Base-by-base conservation (phyloP, 2,797 vertebrate genomes). In the Sebastes nivosus region DNA sequence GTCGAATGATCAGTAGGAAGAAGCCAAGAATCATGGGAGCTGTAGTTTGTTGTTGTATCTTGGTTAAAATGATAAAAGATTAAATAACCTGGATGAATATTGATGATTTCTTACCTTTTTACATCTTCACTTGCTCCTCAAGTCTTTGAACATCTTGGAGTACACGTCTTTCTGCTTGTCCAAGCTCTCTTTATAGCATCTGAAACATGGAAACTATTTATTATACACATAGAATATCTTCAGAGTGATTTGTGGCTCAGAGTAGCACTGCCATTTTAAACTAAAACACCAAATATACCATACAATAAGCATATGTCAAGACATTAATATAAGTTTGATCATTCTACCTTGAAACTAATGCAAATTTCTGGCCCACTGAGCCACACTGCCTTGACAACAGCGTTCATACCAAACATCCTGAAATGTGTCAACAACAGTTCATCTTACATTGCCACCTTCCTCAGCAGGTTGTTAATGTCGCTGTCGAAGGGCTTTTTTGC, bases 381-480 rank as follows among this genome's bases (percentile, higher is more conserved):
- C 16, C 42, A 46, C 42, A 46, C 50, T n/a, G 50, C 50, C 50
- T n/a, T 10, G 10, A 52, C 27, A 18, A 14, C 5, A n/a, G n/a
- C 22, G 11, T 34, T 71, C 13, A 59, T n/a, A 30, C 12, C 22
- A 38, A 77, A 68, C 12, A 1, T 20, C n/a, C 13, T 46, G 9
- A 74, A 74, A 55, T 27, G 30, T 72, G n/a, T n/a, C 29, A 59
- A 29, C 57, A 18, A 52, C 50, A 25, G 30, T 27, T 34, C 3
- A 12, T 77, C 96, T 95, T 90, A 98, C 97, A 91, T 92, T 24
- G 94, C 91, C 77, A 97, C 86, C 84, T 96, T 97, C 80, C 89
- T 97, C 86, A 99, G 94, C 25, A 97, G 96, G 1, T 92, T 95
- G 93, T 97, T 99, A 84, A 99, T 97, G 81, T 98, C 97, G 0